Conservation (phyloP, 1,140 invertebrate genomes). For the Ridgeia piscesae region DNA sequence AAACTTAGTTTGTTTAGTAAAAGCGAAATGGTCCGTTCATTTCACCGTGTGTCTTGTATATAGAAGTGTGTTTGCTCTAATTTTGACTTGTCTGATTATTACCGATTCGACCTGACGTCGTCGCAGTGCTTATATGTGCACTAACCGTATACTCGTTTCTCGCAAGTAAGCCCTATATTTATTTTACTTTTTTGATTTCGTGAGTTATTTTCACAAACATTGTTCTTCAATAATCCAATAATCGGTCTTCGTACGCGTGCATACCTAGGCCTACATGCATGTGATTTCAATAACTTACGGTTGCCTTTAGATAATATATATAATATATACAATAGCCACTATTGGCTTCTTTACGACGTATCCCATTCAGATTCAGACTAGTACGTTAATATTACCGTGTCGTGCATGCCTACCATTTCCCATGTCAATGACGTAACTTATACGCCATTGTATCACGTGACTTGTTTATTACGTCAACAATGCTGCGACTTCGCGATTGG, state of each 20-base stretch:
- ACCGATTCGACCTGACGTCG: neutral
- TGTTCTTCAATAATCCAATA: too few species aligned
- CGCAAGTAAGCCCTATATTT: neutral
- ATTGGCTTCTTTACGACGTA: too few species aligned
- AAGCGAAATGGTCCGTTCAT: neutral
- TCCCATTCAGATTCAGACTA: too few species aligned
- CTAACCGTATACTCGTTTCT: neutral
- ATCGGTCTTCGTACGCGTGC: too few species aligned
- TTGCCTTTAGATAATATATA: too few species aligned
- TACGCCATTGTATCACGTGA: neutral
- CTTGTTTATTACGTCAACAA: neutral
- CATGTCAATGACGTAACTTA: neutral
- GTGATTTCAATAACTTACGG: too few species aligned
- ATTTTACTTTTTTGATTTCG: neutral
- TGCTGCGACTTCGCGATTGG: neutral
- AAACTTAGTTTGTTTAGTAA: neutral
- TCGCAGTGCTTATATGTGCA: neutral
- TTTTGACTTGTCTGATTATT: neutral
- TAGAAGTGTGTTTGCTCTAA: neutral
- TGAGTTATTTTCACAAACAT: too few species aligned
- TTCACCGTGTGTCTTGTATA: neutral
- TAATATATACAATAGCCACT: too few species aligned
- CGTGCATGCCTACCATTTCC: too few species aligned
- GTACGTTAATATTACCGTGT: too few species aligned
- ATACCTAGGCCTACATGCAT: too few species aligned